Evolutionary conservation across 2,888 invertebrate genomes (phyloP).

Genomic region (Xanthorhoe spadicearia): DNA sequence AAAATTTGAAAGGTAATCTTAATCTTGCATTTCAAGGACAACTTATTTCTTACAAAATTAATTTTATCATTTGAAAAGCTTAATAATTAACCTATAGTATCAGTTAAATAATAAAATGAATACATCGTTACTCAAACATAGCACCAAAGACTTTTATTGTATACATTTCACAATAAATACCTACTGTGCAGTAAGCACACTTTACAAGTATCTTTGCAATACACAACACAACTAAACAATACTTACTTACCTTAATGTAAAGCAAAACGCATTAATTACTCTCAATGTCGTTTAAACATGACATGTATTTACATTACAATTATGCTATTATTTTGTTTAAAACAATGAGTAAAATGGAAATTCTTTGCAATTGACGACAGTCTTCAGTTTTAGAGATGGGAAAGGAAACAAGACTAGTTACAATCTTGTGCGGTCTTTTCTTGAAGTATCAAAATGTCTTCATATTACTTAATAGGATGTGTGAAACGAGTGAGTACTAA

Average conservation of each 20-base stretch:
- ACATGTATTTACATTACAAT: slow-evolving; percentile 48
- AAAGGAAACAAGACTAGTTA: slow-evolving; percentile 14
- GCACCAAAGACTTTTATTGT: slow-evolving; percentile 24
- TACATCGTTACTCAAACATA: slow-evolving; percentile 12
- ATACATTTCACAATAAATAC: slow-evolving; percentile 16
- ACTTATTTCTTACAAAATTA: too few relatives aligned
- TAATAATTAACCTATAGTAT: slow-evolving; percentile 5
- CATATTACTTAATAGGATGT: too few relatives aligned
- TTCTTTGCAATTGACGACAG: slow-evolving; percentile 29
- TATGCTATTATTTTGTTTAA: slow-evolving; percentile 40
- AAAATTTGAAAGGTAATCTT: too few relatives aligned
- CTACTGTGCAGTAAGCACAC: slow-evolving; percentile 29
- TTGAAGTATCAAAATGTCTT: too few relatives aligned
- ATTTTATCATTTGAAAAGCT: too few relatives aligned
- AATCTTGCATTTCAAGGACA: too few relatives aligned
- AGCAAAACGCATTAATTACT: slow-evolving; percentile 42
- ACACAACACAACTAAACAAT: slow-evolving; percentile 22
- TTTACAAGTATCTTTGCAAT: slow-evolving; percentile 25
- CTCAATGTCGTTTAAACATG: slow-evolving; percentile 52
- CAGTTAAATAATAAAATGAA: slow-evolving; percentile 1
- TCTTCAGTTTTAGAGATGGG: slow-evolving; percentile 33
- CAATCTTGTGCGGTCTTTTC: neutral
- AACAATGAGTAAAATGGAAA: slow-evolving; percentile 42
- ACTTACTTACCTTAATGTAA: slow-evolving; percentile 9
- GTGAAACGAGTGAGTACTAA: too few relatives aligned